Conservation (phyloP, 2,113 vertebrate genomes). For the Delphinapterus leucas region DNA sequence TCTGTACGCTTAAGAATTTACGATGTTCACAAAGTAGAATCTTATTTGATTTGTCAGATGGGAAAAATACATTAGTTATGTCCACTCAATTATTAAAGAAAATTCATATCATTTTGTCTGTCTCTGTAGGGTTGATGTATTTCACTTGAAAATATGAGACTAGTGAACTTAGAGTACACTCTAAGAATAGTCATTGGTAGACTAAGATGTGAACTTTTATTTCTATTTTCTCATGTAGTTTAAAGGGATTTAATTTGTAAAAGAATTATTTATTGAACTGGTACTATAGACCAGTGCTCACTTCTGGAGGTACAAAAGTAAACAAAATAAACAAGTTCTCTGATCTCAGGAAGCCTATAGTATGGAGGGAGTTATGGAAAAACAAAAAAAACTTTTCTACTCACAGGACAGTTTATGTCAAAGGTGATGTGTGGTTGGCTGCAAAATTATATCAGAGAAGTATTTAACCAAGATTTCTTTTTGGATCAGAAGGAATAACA, state of each 20-base stretch:
- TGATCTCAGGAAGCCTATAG: background rate
- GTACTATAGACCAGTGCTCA: background rate
- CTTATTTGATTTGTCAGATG: conserved; percentile 13
- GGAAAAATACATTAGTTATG: background rate
- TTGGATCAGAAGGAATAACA: background rate
- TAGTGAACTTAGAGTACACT: background rate
- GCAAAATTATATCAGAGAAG: background rate
- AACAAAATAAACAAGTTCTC: background rate
- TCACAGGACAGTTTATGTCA: background rate
- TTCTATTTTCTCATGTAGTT: background rate
- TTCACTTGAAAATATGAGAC: background rate
- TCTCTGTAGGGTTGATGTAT: background rate
- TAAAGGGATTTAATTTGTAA: background rate
- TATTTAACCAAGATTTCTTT: background rate
- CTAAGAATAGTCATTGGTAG: background rate
- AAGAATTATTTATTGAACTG: background rate
- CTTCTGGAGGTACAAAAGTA: background rate
- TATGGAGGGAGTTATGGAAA: background rate
- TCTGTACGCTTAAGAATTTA: background rate
- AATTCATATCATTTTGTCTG: background rate
- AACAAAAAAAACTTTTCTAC: background rate
- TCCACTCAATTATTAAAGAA: background rate
- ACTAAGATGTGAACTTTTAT: background rate
- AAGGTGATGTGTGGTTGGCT: background rate
- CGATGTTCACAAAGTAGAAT: background rate